Base-by-base conservation (phyloP, 2,113 vertebrate genomes). In the Stegastes partitus region DNA sequence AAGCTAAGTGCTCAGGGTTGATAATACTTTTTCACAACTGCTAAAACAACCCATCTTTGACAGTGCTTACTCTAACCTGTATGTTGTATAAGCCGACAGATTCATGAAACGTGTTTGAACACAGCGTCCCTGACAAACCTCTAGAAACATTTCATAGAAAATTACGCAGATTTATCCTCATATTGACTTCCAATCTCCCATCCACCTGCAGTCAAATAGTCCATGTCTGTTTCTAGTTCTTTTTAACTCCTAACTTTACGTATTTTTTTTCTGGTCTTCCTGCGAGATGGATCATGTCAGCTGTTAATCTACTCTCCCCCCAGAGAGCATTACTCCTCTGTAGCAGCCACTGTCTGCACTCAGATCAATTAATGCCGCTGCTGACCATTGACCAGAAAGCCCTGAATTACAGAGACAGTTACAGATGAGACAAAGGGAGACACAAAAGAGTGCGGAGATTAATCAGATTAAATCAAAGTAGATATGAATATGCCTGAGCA, bases 201-300 rank as follows among this genome's bases (percentile, higher is more conserved):
- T 57, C 47, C 55, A 74, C 39, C 71, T 73, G 21, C 21, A 54
- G 18, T 25, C 14, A 49, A 4, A 5, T 51, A 54, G 26, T 73
- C 11, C 4, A 50, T 4, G 26, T 56, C 4, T 51, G 12, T 49
- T 18, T 78, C 11, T 28, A 19, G 23, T 73, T 61, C 21, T 50
- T 31, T 5, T 21, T 37, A 56, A 68, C 62, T 49, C 28, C 47
- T 11, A 8, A 49, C 39, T 12, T 22, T 61, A 0, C 14, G 28
- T 50, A n/a, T 28, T 71, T 71, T 61, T 76, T 59, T 72, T 53
- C 21, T 18, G 72, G 44, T 42, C 55, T 7, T 50, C 4, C 67
- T 91, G 92, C 90, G 83, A 81, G 87, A 94, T 94, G 79, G 74
- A 78, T 68, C 0, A 0, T 91, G 91, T 90, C 89, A 93, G 72